Conservation (phyloP, 1,140 invertebrate species). For the Eulimnadia texana region DNA sequence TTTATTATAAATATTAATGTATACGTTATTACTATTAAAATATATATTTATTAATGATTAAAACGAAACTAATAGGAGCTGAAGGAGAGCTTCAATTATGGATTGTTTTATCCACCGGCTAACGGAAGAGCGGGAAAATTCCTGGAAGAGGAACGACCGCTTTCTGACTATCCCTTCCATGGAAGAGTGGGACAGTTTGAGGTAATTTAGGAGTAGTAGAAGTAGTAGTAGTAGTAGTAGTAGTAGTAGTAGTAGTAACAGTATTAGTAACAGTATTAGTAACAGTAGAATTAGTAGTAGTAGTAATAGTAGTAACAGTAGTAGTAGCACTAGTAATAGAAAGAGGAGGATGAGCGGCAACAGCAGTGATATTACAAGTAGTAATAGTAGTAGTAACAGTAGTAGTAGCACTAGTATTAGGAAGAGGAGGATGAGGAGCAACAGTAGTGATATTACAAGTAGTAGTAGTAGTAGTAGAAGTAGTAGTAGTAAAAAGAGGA, state of each 20-base stretch:
- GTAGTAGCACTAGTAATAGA: too few relatives aligned
- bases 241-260: not conserved
- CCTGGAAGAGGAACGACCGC: conserved; percentile 86
- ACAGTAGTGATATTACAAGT: too few relatives aligned
- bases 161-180: conserved; percentile 92
- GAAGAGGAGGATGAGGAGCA: too few relatives aligned
- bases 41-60: conserved; percentile 30
- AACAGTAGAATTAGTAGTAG: not conserved
- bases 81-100: conserved; percentile 98
- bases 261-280: not conserved
- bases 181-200: conserved; percentile 91
- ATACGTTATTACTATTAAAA: not conserved
- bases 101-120: conserved; percentile 88
- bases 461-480: too few relatives aligned
- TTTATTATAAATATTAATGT: not conserved
- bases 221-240: not conserved
- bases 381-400: too few relatives aligned
- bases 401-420: too few relatives aligned
- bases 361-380: too few relatives aligned
- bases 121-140: conserved; percentile 97
- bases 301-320: too few relatives aligned
- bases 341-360: too few relatives aligned
- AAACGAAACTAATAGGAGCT: too few relatives aligned
- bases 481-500: too few relatives aligned
- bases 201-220: too few relatives aligned